These are phyloP conservation scores for Raja brachyura DNA, from an alignment of 2,113 vertebrate species.

Conservation along the genomic window DNA sequence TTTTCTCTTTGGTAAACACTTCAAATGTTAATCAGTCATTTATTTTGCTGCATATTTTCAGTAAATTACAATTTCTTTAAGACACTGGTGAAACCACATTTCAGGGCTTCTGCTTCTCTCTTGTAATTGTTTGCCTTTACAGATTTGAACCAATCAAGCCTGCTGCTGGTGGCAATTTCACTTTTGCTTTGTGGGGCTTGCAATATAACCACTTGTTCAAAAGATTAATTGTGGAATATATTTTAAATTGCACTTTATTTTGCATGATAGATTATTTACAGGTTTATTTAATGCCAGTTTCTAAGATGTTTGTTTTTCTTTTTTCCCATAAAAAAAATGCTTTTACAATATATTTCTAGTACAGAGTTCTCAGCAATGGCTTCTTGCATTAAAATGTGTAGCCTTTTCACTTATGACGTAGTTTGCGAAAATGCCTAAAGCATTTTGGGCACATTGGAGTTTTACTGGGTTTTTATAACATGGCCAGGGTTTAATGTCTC, in stretches of 20 bases:
- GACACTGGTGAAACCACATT: not conserved
- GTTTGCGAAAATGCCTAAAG: not conserved
- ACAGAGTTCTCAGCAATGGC: too few species aligned
- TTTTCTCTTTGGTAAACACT: not conserved
- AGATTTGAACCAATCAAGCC: not conserved
- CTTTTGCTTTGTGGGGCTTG: not conserved
- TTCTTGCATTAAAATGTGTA: not conserved
- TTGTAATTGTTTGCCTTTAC: not conserved
- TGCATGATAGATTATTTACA: not conserved
- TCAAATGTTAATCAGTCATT: not conserved
- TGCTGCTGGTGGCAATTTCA: not conserved
- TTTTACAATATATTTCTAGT: not conserved
- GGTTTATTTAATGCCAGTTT: not conserved
- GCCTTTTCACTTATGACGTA: not conserved
- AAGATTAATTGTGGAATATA: not conserved
- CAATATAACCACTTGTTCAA: not conserved
- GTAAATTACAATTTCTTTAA: not conserved
- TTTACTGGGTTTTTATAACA: not conserved
- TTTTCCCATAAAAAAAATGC: not conserved
- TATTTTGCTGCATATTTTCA: constrained; percentile 1
- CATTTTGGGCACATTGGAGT: too few species aligned
- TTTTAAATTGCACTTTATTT: not conserved
- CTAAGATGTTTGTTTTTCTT: not conserved
- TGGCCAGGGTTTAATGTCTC: not conserved
- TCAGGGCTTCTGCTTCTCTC: not conserved